Percentiles rank a stretch among this genome's conserved stretches.
Evolutionary conservation across 2,113 vertebrate species (phyloP).

Genomic region (Athene cunicularia): DNA sequence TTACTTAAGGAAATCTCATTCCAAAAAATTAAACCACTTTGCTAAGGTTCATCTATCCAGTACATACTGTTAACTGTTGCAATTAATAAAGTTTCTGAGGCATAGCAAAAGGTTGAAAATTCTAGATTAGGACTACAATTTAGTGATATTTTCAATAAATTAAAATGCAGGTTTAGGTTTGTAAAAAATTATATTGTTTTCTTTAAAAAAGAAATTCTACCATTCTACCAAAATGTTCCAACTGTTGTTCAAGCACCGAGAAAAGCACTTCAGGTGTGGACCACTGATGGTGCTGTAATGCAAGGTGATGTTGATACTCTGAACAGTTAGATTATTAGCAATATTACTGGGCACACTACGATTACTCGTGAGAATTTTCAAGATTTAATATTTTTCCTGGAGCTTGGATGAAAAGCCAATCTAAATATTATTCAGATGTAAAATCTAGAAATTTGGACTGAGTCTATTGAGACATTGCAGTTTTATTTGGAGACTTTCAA

Average conservation of each 20-base stretch:
- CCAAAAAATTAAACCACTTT: background rate
- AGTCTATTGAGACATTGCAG: background rate
- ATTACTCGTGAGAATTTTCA: background rate
- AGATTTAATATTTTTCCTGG: conserved; percentile 4
- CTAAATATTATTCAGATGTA: conserved; percentile 26
- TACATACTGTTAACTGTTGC: background rate
- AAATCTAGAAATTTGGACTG: conserved; percentile 8
- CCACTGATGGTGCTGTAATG: background rate
- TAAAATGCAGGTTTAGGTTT: background rate
- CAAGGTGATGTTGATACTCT: background rate
- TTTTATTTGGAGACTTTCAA: conserved; percentile 6
- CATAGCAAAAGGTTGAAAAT: background rate
- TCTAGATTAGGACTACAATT: background rate
- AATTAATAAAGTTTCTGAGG: background rate
- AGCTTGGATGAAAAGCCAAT: conserved; percentile 12
- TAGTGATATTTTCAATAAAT: background rate
- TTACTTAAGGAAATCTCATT: background rate
- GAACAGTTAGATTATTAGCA: background rate
- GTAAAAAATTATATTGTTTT: background rate
- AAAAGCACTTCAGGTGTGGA: background rate
- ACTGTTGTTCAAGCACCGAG: background rate
- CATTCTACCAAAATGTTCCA: background rate
- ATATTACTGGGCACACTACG: background rate
- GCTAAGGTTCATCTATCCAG: background rate
- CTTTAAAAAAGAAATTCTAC: background rate